Base-by-base conservation (phyloP, 1,140 invertebrate genomes). In the Probaryconus sp. region DNA sequence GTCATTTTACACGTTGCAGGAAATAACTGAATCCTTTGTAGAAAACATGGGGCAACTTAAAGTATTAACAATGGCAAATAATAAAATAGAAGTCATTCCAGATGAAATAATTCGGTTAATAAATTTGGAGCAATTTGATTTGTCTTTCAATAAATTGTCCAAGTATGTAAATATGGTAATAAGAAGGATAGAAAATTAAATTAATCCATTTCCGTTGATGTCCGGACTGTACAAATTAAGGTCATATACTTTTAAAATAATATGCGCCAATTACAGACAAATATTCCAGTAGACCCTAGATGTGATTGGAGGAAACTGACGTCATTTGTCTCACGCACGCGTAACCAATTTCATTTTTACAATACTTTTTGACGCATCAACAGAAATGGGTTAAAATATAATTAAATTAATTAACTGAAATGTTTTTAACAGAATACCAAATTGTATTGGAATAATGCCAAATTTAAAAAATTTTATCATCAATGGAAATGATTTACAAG, bases 401-500 rank as follows among this genome's bases (percentile, higher is more conserved):
- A 24, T 38, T 14, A 37, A 3, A 17, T 61, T 16, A 2, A 42
- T 40, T 9, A 18, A 42, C 24, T 50, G 24, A 30, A 17, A 24
- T 43, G 40, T 51, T 14, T 71, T 64, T 31, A 86, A 24, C 78
- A 96, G 94, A 53, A 86, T 97, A 70, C 95, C 96, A 17, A 90
- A 88, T 78, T 91, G 91, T 18, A 79, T 98, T 13, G 91, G 94
- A 1, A 85, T 93, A 5, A 87, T 97, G 69, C 92, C 93, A 0
- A 93, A 96, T 82, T 85, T 98, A 28, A 95, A 95, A 74, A 93
- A 92, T 51, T 89, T 98, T 30, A 91, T 92, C 60, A 88, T 97
- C 31, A 94, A 96, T 43, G 96, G 95, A 0, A 98, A 98, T 88
- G 93, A 94, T 70, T 88, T 97, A 65, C 90, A 92, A 76, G 91